phyloP scores from a whole-genome alignment of 2,113 vertebrate species.

The Zapornia atra region DNA sequence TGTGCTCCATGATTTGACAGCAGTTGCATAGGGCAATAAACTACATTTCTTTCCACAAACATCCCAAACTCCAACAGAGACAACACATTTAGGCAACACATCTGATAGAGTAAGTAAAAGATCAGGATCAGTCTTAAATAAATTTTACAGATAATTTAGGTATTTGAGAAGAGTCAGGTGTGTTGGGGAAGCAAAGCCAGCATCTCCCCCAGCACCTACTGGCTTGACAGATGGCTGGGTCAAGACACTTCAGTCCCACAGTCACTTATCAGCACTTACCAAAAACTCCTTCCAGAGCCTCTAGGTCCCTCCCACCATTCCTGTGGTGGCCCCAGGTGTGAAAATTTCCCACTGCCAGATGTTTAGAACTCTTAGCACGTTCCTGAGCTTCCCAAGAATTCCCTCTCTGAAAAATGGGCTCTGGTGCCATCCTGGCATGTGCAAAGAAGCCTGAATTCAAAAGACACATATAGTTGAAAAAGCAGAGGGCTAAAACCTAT shows the following conservation, averaged over 20 bases:
- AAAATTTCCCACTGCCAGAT: not conserved
- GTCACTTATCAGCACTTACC: not conserved
- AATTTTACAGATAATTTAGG: not conserved
- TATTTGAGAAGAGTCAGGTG: not conserved
- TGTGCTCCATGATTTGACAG: not conserved
- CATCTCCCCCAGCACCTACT: rapidly evolving
- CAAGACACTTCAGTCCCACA: not conserved
- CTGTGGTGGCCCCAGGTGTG: not conserved
- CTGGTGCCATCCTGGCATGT: not conserved
- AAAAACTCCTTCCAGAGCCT: not conserved
- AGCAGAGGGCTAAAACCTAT: not conserved
- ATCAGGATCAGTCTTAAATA: not conserved
- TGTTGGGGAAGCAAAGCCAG: not conserved
- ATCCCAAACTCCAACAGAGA: not conserved
- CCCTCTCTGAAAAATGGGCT: not conserved
- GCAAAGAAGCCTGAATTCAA: not conserved
- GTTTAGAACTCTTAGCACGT: not conserved
- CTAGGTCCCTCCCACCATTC: not conserved
- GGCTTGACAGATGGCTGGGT: not conserved
- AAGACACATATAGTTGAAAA: not conserved
- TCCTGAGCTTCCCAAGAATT: not conserved
- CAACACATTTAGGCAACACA: not conserved
- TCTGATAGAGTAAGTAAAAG: not conserved
- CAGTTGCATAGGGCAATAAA: not conserved
- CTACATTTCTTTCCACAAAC: constrained; percentile 6